These are phyloP conservation scores for Conger conger DNA, from an alignment of 2,113 vertebrate species.

Conservation along the genomic window DNA sequence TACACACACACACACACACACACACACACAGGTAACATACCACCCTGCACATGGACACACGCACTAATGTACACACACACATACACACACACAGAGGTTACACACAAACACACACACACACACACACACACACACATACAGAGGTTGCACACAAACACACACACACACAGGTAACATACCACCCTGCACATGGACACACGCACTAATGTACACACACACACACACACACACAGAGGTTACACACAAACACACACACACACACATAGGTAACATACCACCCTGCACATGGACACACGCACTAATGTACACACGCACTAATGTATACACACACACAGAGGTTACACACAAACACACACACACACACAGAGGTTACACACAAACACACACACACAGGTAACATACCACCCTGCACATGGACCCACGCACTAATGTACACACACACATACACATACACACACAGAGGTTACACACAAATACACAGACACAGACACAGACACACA, in stretches of 20 bases:
- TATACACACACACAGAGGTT: constrained; percentile 13
- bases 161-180: constrained; percentile 21
- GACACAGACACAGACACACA: constrained; percentile 31
- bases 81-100: constrained; percentile 8
- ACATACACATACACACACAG: too few species aligned
- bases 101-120: constrained; percentile 29
- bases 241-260: constrained; percentile 30
- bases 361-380: constrained; percentile 31
- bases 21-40: constrained; percentile 28
- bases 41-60: constrained; percentile 8
- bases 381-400: constrained; percentile 28
- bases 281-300: constrained; percentile 50
- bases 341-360: constrained; percentile 22
- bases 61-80: constrained; percentile 16
- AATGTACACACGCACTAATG: constrained; percentile 42
- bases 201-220: constrained; percentile 52
- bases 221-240: neutral
- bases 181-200: constrained; percentile 39
- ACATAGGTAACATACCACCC: constrained; percentile 18
- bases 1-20: constrained; percentile 58
- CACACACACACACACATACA: constrained; percentile 6
- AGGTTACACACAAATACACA: constrained; percentile 26
- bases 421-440: constrained; percentile 56
- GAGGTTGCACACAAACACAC: constrained; percentile 27
- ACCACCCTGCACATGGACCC: constrained; percentile 31